Evolutionary conservation across 2,797 vertebrate species (phyloP).

Genomic region (Adrianichthys oophorus): DNA sequence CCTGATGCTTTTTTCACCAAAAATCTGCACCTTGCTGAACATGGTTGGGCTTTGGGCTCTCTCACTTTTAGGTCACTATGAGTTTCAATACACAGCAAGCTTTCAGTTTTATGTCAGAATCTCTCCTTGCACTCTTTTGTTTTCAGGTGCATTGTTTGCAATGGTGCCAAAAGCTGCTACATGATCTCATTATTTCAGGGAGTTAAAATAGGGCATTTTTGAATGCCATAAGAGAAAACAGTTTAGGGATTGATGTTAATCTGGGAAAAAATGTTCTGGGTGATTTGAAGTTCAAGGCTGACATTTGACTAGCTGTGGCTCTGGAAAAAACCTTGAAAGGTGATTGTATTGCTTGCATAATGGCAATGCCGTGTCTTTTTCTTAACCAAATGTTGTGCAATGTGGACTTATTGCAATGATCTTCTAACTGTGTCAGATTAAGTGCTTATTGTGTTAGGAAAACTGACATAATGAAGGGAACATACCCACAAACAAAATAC

Average conservation of each 20-base stretch:
- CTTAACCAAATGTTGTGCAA: slow-evolving; percentile 1
- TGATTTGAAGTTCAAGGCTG: not conserved
- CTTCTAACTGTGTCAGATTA: slow-evolving; percentile 6
- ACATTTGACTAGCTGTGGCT: slow-evolving; percentile 1
- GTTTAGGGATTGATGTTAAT: not conserved
- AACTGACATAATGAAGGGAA: slow-evolving; percentile 1
- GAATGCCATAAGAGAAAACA: not conserved
- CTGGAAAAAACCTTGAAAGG: slow-evolving; percentile 5
- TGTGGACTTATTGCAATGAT: slow-evolving; percentile 4
- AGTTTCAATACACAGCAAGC: too few relatives aligned
- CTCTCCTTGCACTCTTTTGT: not conserved
- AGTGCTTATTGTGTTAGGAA: slow-evolving; percentile 15
- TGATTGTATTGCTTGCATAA: slow-evolving; percentile 7
- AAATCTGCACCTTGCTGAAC: slow-evolving; percentile 35
- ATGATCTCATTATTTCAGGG: not conserved
- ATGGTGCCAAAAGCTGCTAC: too few relatives aligned
- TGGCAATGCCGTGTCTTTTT: slow-evolving; percentile 7
- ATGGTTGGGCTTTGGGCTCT: not conserved
- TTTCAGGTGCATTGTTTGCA: not conserved
- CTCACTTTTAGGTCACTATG: too few relatives aligned
- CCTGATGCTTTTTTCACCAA: slow-evolving; percentile 50
- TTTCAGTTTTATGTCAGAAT: too few relatives aligned
- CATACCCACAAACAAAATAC: slow-evolving; percentile 22
- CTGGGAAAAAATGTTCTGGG: not conserved
- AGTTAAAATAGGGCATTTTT: not conserved